Evolutionary conservation across 2,888 invertebrate genomes (phyloP), one percentile per base, ranked within the genome.

Genomic region (Leucania comma): DNA sequence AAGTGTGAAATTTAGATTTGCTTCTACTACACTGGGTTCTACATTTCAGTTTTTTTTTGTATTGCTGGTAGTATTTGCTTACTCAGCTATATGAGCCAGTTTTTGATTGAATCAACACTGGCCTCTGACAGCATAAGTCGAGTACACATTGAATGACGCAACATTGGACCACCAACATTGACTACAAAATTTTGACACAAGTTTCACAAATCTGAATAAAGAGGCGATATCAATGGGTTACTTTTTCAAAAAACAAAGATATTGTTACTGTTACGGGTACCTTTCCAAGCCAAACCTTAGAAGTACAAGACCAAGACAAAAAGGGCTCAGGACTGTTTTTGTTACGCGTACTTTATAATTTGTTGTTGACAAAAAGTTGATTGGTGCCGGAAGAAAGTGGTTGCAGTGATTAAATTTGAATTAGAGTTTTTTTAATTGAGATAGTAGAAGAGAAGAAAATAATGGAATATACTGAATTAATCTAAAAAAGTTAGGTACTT

Each of bases 311-410:
- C 53, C 24, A 22, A 54, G 46, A 35, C 53, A 72, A 75, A 72
- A 83, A 82, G 81, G 68, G 76, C 81, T 24, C 1, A 1, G 1
- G 3, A 60, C 17, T 42, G 20, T 83, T 82, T 83, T 83, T 83
- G 57, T 58, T 61, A 14, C 0, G 0, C 54, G 46, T 35, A 67
- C 58, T 72, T 63, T 81, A 68, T 66, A 63, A 65, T 61, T 72
- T 35, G 56, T 9, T 51, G 62, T 53, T 54, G 38, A 79, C 53
- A 81, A 83, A 82, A 81, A 83, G 35, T 53, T 0, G 61, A 65
- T 58, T 60, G 73, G 26, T 24, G n/a, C 12, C 38, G 26, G 26
- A 71, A 76, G 84, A 82, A 82, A 82, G 83, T 72, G 35, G 54
- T 62, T n/a, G n/a, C 24, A 12, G 35, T 72, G 64, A 65, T 71